A percentile compares a stretch with the other conserved stretches of the same genome.
Conservation (phyloP, 2,113 vertebrate species). For the Bujurquina vittata region DNA sequence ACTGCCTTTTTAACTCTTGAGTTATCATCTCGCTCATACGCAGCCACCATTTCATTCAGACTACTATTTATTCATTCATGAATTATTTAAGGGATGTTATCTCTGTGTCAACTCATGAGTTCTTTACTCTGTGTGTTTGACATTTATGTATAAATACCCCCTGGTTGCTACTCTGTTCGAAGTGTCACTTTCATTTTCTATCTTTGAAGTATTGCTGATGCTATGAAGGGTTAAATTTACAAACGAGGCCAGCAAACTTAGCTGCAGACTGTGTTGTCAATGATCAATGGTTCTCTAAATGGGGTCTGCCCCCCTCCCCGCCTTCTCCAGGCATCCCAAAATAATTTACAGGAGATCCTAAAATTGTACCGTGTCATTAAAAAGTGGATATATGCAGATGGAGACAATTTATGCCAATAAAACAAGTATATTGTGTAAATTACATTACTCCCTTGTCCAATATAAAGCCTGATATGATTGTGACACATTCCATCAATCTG, state of each 20-base stretch:
- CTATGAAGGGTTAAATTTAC: slow-evolving; percentile 12
- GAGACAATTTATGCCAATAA: neutral
- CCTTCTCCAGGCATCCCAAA: neutral
- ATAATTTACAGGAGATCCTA: neutral
- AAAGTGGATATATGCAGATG: neutral
- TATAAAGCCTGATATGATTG: neutral
- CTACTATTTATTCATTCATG: slow-evolving; percentile 49
- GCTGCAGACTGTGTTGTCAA: slow-evolving; percentile 1
- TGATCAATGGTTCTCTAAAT: neutral
- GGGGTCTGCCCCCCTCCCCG: neutral
- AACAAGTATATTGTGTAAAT: slow-evolving; percentile 1
- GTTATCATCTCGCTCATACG: slow-evolving; percentile 39
- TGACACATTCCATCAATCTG: neutral
- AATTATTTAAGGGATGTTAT: slow-evolving; percentile 56
- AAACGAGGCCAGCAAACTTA: slow-evolving; percentile 10
- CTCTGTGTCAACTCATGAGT: slow-evolving; percentile 22
- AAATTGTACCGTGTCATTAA: neutral
- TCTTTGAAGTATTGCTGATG: neutral
- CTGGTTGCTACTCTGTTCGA: neutral
- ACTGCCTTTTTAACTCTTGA: slow-evolving; percentile 40
- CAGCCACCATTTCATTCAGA: slow-evolving; percentile 27
- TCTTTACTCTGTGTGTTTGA: slow-evolving; percentile 25
- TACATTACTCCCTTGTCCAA: neutral
- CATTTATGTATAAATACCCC: slow-evolving; percentile 41
- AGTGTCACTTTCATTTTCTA: slow-evolving; percentile 6